Percentiles rank a stretch among this genome's conserved stretches.
Conservation (phyloP, 2,113 vertebrate genomes). For the Cyrtonyx montezumae region DNA sequence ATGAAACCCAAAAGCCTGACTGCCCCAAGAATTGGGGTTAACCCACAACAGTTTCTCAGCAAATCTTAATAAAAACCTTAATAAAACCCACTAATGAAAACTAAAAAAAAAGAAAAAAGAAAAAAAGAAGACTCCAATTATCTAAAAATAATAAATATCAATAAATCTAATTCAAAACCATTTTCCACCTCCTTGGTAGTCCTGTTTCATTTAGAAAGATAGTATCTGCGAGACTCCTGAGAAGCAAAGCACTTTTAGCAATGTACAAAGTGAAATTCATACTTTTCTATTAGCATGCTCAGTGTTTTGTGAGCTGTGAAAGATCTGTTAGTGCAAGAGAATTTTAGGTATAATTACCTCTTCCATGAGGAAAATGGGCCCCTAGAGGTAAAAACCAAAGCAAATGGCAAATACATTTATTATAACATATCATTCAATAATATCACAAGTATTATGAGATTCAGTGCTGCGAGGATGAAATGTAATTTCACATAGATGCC, state of each 20-base stretch:
- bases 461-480: not conserved
- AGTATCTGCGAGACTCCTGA: not conserved
- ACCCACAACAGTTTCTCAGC: not conserved
- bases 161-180: not conserved
- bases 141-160: not conserved
- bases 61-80: not conserved
- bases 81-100: not conserved
- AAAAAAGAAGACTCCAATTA: not conserved
- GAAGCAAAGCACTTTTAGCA: not conserved
- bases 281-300: not conserved
- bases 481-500: not conserved
- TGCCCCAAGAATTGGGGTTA: not conserved
- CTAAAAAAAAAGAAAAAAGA: not conserved
- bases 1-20: not conserved
- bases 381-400: not conserved
- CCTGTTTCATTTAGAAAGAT: not conserved
- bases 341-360: conserved; percentile 40
- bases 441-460: not conserved
- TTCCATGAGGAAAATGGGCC: not conserved
- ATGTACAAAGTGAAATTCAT: not conserved
- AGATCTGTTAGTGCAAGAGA: not conserved
- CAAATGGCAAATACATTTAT: not conserved
- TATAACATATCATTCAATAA: not conserved
- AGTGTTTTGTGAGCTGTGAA: not conserved
- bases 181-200: not conserved